These are phyloP conservation scores for Camponotus vicinus DNA, from an alignment of 1,140 invertebrate species.

Conservation along the genomic window DNA sequence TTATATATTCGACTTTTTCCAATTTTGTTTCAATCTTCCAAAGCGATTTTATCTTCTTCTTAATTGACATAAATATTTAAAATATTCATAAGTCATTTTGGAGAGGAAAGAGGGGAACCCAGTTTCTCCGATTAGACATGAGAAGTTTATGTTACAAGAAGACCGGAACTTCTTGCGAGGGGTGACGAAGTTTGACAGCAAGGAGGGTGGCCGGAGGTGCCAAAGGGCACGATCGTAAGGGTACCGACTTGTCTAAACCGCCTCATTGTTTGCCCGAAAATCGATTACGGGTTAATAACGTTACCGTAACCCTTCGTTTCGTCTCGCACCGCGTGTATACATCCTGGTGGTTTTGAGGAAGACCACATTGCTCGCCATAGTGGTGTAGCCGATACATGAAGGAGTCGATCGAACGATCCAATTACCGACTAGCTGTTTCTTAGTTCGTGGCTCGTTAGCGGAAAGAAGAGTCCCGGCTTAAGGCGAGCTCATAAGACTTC, in stretches of 20 bases:
- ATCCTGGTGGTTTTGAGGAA: constrained; percentile 72
- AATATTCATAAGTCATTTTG: constrained; percentile 25
- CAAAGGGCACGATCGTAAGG: constrained; percentile 54
- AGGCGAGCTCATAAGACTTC: constrained; percentile 73
- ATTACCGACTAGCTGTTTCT: constrained; percentile 73
- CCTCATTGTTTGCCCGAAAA: constrained; percentile 74
- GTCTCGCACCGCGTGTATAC: constrained; percentile 33
- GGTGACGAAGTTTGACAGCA: constrained; percentile 66
- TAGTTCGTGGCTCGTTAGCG: constrained; percentile 72
- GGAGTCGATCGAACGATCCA: constrained; percentile 73
- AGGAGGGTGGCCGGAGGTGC: constrained; percentile 34
- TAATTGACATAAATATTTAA: constrained; percentile 40
- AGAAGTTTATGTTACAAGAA: constrained; percentile 66
- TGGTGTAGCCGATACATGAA: constrained; percentile 65
- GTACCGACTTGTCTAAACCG: constrained; percentile 47
- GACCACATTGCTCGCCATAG: constrained; percentile 64
- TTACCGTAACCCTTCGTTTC: constrained; percentile 66
- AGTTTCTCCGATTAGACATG: constrained; percentile 51
- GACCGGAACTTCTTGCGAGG: constrained; percentile 63
- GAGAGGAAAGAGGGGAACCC: neutral
- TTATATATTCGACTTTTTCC: neutral
- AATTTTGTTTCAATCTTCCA: neutral
- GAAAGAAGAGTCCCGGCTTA: constrained; percentile 54
- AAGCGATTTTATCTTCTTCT: neutral
- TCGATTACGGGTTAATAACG: constrained; percentile 77